A percentile compares a stretch with the other conserved stretches of the same genome.
These are phyloP conservation scores for Caerostris darwini DNA, from an alignment of 1,140 invertebrate genomes.

Conservation along the genomic window DNA sequence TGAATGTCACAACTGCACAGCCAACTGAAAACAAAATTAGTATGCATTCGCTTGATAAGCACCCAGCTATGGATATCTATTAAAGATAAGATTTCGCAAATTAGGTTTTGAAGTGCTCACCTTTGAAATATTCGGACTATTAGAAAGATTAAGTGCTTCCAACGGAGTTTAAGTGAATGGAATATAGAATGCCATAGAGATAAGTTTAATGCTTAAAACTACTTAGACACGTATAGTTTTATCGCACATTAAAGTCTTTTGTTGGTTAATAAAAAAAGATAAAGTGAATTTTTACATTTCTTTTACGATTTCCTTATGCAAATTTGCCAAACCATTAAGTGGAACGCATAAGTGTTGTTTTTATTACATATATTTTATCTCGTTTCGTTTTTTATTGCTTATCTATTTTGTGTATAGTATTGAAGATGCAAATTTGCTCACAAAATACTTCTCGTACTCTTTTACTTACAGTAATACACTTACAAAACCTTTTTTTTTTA, in stretches of 20 bases:
- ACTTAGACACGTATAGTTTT: slow-evolving; percentile 10
- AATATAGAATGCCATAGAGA: background rate
- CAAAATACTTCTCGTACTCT: background rate
- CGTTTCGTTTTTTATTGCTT: background rate
- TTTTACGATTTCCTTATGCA: slow-evolving; percentile 49
- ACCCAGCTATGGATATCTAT: background rate
- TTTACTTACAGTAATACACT: too few species aligned
- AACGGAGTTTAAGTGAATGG: background rate
- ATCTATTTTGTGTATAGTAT: background rate
- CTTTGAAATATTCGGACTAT: background rate
- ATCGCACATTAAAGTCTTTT: background rate
- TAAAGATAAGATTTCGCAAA: background rate
- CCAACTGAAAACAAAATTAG: background rate
- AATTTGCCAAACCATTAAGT: background rate
- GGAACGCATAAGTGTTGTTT: background rate
- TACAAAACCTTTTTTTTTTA: too few species aligned
- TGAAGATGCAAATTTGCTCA: background rate
- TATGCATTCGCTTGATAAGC: background rate
- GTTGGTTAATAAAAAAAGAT: slow-evolving; percentile 10
- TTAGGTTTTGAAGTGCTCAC: background rate
- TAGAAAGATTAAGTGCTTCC: background rate
- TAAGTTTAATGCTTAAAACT: slow-evolving; percentile 20
- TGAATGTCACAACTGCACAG: background rate
- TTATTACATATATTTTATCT: background rate
- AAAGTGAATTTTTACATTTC: slow-evolving; percentile 14